Evolutionary conservation across 2,888 invertebrate genomes (phyloP).

Genomic region (Plagodis dolabraria): DNA sequence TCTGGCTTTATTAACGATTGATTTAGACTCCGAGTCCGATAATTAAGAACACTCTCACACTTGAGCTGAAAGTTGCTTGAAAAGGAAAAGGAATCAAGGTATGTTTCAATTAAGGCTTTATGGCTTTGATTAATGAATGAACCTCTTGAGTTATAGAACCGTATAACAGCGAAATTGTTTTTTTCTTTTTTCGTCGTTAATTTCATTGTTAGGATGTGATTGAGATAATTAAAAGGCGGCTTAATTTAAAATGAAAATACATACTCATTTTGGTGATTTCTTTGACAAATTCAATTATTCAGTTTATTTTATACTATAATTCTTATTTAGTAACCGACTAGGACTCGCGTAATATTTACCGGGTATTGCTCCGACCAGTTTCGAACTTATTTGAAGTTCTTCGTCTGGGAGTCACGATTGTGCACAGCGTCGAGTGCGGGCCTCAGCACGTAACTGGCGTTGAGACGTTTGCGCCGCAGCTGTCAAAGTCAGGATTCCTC

Average conservation of each 20-base stretch:
- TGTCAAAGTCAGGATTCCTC: too few relatives aligned
- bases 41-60: conserved; percentile 54
- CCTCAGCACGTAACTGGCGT: too few relatives aligned
- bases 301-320: too few relatives aligned
- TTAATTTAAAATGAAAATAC: not conserved
- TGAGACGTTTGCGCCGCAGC: too few relatives aligned
- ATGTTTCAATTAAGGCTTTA: conserved; percentile 45
- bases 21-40: conserved; percentile 46
- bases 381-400: too few relatives aligned
- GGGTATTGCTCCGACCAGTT: too few relatives aligned
- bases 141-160: conserved; percentile 29
- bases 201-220: conserved; percentile 11
- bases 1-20: conserved; percentile 49
- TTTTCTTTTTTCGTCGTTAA: conserved; percentile 12
- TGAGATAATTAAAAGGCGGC: conserved; percentile 8
- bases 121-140: conserved; percentile 34
- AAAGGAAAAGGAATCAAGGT: conserved; percentile 40
- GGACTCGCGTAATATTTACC: too few relatives aligned
- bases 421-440: too few relatives aligned
- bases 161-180: conserved; percentile 25
- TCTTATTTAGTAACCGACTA: too few relatives aligned
- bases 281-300: too few relatives aligned
- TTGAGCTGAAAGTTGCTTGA: conserved; percentile 37
- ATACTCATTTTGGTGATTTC: too few relatives aligned
- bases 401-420: too few relatives aligned